Percentiles rank a stretch among this genome's conserved stretches.
These are phyloP conservation scores for Eilema sororculum DNA, from an alignment of 2,888 invertebrate genomes.

Conservation along the genomic window DNA sequence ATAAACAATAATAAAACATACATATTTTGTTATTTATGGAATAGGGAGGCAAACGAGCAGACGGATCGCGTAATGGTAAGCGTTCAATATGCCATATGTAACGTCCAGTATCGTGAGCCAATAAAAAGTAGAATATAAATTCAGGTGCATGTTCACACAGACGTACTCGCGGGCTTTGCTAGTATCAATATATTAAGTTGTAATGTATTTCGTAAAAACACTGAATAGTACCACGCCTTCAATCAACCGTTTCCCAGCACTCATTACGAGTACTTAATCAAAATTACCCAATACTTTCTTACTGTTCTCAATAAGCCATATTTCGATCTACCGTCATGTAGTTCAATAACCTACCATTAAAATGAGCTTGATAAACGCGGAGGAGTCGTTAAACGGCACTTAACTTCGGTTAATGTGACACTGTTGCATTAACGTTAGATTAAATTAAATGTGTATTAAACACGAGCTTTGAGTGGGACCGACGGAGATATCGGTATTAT, in stretches of 20 bases:
- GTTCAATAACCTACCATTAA: conserved; percentile 39
- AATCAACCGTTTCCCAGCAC: background rate
- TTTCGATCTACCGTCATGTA: conserved; percentile 19
- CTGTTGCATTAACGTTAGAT: conserved; percentile 46
- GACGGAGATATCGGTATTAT: conserved; percentile 7
- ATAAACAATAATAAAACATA: no score
- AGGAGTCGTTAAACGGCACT: conserved; percentile 39
- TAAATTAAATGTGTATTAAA: conserved; percentile 40
- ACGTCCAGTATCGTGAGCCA: no score
- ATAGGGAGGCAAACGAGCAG: no score
- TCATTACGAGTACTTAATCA: background rate
- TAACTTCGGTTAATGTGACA: conserved; percentile 41
- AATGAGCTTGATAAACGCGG: conserved; percentile 38
- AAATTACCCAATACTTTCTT: conserved; percentile 10
- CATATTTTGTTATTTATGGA: no score
- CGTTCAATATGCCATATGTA: no score
- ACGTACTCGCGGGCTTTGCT: no score
- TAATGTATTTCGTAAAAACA: background rate
- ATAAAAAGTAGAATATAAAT: no score
- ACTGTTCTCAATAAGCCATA: background rate
- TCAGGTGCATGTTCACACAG: no score
- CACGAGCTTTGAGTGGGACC: conserved; percentile 17
- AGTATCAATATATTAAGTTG: background rate
- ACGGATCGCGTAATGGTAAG: no score
- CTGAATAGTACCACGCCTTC: background rate